Base-by-base conservation (phyloP, 1,140 invertebrate genomes). In the Thrips palmi region DNA sequence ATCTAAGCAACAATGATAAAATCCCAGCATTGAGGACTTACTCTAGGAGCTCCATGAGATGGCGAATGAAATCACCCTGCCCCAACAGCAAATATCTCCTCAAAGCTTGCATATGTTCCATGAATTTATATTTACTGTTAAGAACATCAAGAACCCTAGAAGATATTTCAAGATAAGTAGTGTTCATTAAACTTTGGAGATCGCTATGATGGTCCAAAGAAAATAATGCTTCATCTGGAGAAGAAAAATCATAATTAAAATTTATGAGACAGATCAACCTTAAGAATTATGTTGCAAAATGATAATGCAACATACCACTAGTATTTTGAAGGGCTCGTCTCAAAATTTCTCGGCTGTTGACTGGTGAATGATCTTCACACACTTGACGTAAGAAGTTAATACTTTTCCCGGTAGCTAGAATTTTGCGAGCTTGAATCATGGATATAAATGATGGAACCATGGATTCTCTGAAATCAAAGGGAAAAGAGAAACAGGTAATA, bases 41-140 rank as follows among this genome's bases (percentile, higher is more conserved):
- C 84, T 84, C 81, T 41, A 96, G 57, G 10, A 93, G 63, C 49
- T 91, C 82, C 69, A 96, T 80, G 14, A 96, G 68, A 53, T 91
- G 79, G 49, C 84, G 71, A 47, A 93, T 88, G 56, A 96, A 94
- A 62, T 97, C 89, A 7, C 91, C 91, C 63, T 96, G 91, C 11
- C 87, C 88, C 3, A 96, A 66, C 20, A 97, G 62, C 43, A 97
- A 63, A 59, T 94, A 97, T 36, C 80, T 69, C 43, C 87, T 70
- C 55, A 94, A 74, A 4, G 85, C 89, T 46, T 85, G 77, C 25
- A 97, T 65, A 63, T 97, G 89, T 55, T 88, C 79, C 49, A 89
- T 67, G 29, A 96, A 68, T 47, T 88, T 79, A 61, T 88, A 92
- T 42, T 87, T 77, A 43, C 77, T 71, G 40, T 78, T 75, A 39